Conservation (phyloP, 2,113 vertebrate genomes). For the Castor canadensis region DNA sequence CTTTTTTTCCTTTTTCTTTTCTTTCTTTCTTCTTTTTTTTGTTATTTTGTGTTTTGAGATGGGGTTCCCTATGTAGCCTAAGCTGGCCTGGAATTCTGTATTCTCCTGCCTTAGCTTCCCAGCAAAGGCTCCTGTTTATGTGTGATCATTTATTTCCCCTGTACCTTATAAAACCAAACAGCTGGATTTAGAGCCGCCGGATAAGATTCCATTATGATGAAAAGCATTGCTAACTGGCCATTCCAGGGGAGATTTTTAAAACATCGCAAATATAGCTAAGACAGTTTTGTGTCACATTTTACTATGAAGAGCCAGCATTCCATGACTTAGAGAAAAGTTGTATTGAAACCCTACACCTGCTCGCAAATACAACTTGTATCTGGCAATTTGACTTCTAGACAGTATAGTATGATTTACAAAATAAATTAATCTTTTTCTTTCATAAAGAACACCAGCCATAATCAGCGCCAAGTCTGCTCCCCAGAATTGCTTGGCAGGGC, state of each 20-base stretch:
- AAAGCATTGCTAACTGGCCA: not conserved
- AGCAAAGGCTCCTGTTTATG: not conserved
- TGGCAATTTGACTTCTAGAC: constrained; percentile 51
- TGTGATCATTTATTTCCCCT: not conserved
- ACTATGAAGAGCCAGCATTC: not conserved
- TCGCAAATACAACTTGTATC: constrained; percentile 67
- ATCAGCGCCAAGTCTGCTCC: constrained; percentile 26
- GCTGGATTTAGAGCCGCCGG: not conserved
- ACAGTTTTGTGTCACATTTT: not conserved
- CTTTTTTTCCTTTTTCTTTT: not conserved
- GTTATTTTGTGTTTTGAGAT: not conserved
- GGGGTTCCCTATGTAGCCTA: not conserved
- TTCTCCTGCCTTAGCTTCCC: not conserved
- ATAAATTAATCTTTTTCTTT: constrained; percentile 62
- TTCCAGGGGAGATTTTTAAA: not conserved
- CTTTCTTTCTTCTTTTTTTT: not conserved
- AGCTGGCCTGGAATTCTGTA: not conserved
- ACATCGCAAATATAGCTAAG: not conserved
- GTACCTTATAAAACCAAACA: not conserved
- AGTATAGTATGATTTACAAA: constrained; percentile 50
- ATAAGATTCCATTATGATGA: not conserved
- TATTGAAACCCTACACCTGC: constrained; percentile 18
- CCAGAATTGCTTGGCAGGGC: constrained; percentile 48
- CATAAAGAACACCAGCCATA: constrained; percentile 63
- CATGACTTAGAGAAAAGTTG: not conserved